Evolutionary conservation across 1,140 invertebrate species (phyloP), one percentile per base, ranked within the genome.

Genomic region (Anastrepha obliqua): DNA sequence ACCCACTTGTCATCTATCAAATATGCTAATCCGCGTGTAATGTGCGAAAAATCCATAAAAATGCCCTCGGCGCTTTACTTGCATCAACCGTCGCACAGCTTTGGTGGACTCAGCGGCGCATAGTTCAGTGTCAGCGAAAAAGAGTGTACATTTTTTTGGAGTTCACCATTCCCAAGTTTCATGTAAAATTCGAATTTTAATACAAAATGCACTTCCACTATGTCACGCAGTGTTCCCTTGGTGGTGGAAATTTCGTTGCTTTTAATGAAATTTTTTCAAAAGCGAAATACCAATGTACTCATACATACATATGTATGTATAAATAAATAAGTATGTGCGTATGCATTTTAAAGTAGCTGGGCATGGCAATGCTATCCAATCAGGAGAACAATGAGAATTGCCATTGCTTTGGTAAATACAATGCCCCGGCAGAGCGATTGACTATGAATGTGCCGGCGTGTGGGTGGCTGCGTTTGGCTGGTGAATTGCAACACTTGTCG

Each of bases 21-120:
- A 92, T 92, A 91, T 92, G 90, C 91, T 92, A 92, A 92, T 92
- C 91, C 91, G 90, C 91, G 91, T 91, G 91, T 92, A 92, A 92
- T 92, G 92, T 92, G 90, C 91, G 90, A 91, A 92, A 92, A 81
- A 47, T 81, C 47, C 47, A 81, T 58, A 55, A 47, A 58, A 81
- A 81, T 81, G 47, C 74, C 15, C 20, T 5, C 47, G 17, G 20
- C n/a, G 74, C 74, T 55, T 6, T 55, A 55, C 51, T 55, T n/a
- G 60, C 60, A 15, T 17, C 60, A 62, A 15, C 4, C 60, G 13
- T 4, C 29, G 29, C 15, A 62, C 15, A 8, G 60, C 6, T 62
- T 9, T 4, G 60, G 60, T n/a, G 0, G 60, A 74, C 44, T 15
- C 44, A 47, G 29, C 39, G 70, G 42, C 17, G 4, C 39, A 44